These are phyloP conservation scores for Pyrrhia umbra DNA, from an alignment of 2,888 invertebrate species.

Conservation along the genomic window DNA sequence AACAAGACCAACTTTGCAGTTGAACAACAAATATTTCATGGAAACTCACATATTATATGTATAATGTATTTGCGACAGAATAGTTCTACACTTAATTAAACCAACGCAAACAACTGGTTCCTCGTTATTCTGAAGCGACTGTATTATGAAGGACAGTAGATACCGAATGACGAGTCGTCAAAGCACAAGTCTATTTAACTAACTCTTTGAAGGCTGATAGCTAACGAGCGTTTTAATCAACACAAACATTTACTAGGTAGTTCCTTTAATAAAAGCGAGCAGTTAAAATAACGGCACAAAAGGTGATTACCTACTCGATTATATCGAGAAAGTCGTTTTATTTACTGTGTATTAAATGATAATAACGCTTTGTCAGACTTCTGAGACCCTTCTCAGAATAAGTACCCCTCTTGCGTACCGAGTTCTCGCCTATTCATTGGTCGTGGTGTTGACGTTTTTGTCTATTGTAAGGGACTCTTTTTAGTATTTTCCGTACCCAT, in stretches of 20 bases:
- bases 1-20: slow-evolving; percentile 51
- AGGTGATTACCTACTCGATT: slow-evolving; percentile 44
- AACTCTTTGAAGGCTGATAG: slow-evolving; percentile 55
- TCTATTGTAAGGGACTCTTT: slow-evolving; percentile 71
- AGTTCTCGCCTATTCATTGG: slow-evolving; percentile 73
- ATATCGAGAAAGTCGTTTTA: slow-evolving; percentile 59
- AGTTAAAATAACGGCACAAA: slow-evolving; percentile 49
- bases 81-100: slow-evolving; percentile 69
- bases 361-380: slow-evolving; percentile 73
- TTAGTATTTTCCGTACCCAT: slow-evolving; percentile 74
- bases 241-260: slow-evolving; percentile 54
- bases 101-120: slow-evolving; percentile 65
- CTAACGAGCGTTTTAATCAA: slow-evolving; percentile 59
- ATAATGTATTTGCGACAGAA: slow-evolving; percentile 45
- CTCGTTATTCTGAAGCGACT: slow-evolving; percentile 58
- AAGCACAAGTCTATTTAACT: slow-evolving; percentile 46
- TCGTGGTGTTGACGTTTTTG: slow-evolving; percentile 70
- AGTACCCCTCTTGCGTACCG: slow-evolving; percentile 65
- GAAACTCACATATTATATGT: slow-evolving; percentile 42
- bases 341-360: slow-evolving; percentile 73
- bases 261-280: slow-evolving; percentile 47
- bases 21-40: slow-evolving; percentile 60
- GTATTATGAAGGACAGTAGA: slow-evolving; percentile 45
- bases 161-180: slow-evolving; percentile 43
- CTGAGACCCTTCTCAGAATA: slow-evolving; percentile 73